Base-by-base conservation (phyloP, 1,140 invertebrate species). In the Tetragnatha versicolor region DNA sequence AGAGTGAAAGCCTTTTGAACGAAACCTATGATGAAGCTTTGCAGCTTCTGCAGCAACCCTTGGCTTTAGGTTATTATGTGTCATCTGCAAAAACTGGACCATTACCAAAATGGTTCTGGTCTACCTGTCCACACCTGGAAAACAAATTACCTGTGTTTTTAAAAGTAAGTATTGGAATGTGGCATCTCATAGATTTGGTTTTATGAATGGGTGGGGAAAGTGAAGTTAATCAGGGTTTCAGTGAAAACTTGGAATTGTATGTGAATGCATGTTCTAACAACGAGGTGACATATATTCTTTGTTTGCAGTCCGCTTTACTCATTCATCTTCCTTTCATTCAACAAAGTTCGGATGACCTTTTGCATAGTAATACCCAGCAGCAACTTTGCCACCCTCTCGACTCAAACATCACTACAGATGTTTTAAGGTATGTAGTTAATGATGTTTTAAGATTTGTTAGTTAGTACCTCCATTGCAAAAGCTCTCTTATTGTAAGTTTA, bases 51-150 rank as follows among this genome's bases (percentile, higher is more conserved):
- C 97, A 99, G 86, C 98, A 99, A 87, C 98, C 98, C 2, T 88
- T 99, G 76, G 98, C 98, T 65, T 90, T 99, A 80, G 98, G 98
- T 39, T 99, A 98, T 86, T 90, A 96, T 83, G 93, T 99, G 51
- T 98, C 96, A 12, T 99, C 97, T 49, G 97, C 97, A 27, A 93
- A 94, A 47, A 94, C 96, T 33, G 95, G 94, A 31, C 90, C 91
- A 39, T 93, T 99, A 91, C 98, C 98, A 14, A 89, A 90, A 12
- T 99, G 97, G 97, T 99, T 99, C 88, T 98, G 96, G 96, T 91
- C 94, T 31, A 91, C 94, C 35, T 95, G 94, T 89, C 93, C 94
- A 31, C 95, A 98, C 87, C 88, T 96, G 80, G 94, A 96, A 85
- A 90, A 92, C 83, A 90, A 92, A 39, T 95, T 92, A 87, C 95